phyloP scores from a whole-genome alignment of 2,797 vertebrate species.

The Periophthalmus magnuspinnatus region DNA sequence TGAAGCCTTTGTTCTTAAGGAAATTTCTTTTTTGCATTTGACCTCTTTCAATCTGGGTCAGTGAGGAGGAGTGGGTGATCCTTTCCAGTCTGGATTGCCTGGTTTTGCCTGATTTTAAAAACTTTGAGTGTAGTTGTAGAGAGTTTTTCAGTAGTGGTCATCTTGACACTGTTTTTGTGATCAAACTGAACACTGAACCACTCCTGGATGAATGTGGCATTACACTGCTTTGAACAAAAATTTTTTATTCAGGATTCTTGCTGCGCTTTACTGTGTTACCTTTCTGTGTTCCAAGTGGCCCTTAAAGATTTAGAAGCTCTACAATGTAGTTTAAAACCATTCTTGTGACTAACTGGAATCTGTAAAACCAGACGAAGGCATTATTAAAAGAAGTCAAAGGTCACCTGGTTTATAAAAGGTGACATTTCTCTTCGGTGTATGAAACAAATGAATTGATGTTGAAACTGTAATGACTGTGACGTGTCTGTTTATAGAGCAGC shows the following conservation, averaged over 20 bases:
- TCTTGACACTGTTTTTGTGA: too few species aligned
- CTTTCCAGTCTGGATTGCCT: too few species aligned
- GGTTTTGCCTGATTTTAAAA: background rate
- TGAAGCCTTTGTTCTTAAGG: too few species aligned
- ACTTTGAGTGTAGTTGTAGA: too few species aligned
- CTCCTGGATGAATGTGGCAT: too few species aligned
- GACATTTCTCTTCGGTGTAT: constrained; percentile 1
- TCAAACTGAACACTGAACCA: too few species aligned
- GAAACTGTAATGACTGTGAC: background rate
- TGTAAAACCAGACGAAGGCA: background rate
- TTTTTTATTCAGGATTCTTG: background rate
- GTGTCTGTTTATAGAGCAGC: constrained; percentile 10
- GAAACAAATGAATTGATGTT: constrained; percentile 11
- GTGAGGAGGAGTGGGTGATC: too few species aligned
- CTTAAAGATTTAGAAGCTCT: background rate
- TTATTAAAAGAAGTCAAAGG: background rate
- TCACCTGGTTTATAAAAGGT: constrained; percentile 4
- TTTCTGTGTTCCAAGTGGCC: background rate
- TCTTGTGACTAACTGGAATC: background rate
- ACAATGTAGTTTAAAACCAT: background rate
- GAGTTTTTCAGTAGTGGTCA: too few species aligned
- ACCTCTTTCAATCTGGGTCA: too few species aligned
- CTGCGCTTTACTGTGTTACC: background rate
- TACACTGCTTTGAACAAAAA: background rate
- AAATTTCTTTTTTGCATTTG: too few species aligned